These are phyloP conservation scores for Halocynthia roretzi DNA, from an alignment of 23 tunicate species.

Conservation along the genomic window DNA sequence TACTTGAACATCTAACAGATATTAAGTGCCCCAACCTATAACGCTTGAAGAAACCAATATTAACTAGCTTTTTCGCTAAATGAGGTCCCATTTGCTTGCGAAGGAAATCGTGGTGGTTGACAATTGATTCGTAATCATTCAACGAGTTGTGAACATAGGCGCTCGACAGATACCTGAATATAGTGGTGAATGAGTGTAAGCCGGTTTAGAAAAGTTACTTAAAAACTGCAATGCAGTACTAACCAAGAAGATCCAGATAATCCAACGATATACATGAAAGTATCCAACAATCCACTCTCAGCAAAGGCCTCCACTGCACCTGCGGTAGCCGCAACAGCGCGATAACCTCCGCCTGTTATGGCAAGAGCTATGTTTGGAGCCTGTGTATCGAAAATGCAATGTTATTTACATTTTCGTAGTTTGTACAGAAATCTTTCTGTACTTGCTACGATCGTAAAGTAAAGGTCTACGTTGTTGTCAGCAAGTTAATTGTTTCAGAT, in stretches of 20 bases:
- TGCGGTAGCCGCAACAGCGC: constrained; percentile 25
- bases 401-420: too few species aligned
- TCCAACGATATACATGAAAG: constrained; percentile 35
- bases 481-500: too few species aligned
- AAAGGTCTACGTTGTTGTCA: too few species aligned
- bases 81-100: constrained; percentile 6
- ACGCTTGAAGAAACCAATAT: constrained; percentile 15
- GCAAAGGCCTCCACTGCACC: constrained; percentile 42
- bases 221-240: background rate
- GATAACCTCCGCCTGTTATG: constrained; percentile 47
- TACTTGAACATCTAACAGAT: background rate
- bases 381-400: background rate
- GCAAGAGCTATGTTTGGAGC: constrained; percentile 43
- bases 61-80: background rate
- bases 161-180: constrained; percentile 9
- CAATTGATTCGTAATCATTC: background rate
- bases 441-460: too few species aligned
- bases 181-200: too few species aligned
- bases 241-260: constrained; percentile 55
- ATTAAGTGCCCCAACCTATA: constrained; percentile 1
- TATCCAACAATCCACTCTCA: constrained; percentile 33
- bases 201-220: background rate
- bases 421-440: too few species aligned
- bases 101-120: constrained; percentile 32
- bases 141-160: constrained; percentile 5